phyloP scores from a whole-genome alignment of 1,140 invertebrate species.

The Drosophila suzukii region DNA sequence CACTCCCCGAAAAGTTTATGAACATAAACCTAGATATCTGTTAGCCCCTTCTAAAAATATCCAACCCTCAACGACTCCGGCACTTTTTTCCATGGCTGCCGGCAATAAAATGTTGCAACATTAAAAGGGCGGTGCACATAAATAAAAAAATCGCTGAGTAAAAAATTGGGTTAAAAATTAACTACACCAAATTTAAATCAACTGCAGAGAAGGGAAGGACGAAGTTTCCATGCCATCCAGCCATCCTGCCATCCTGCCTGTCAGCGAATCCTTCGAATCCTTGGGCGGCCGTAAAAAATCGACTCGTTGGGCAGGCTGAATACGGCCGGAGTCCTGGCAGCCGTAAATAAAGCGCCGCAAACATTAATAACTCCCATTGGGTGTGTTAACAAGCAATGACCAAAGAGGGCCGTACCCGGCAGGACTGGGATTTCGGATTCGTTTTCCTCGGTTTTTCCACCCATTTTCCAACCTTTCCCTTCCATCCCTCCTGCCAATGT shows the following conservation, averaged over 20 bases:
- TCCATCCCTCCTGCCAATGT: slow-evolving; percentile 44
- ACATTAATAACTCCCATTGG: slow-evolving; percentile 82
- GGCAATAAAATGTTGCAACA: slow-evolving; percentile 76
- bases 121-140: slow-evolving; percentile 76
- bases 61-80: slow-evolving; percentile 13
- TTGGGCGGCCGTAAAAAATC: slow-evolving; percentile 77
- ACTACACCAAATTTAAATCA: slow-evolving; percentile 82
- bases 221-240: background rate
- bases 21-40: slow-evolving; percentile 8
- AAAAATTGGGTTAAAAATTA: slow-evolving; percentile 82
- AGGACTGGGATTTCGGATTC: slow-evolving; percentile 62
- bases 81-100: slow-evolving; percentile 22
- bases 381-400: slow-evolving; percentile 82
- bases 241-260: slow-evolving; percentile 38
- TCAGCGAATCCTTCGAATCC: slow-evolving; percentile 65
- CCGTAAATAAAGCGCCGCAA: slow-evolving; percentile 79
- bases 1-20: slow-evolving; percentile 7
- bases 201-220: slow-evolving; percentile 23
- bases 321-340: slow-evolving; percentile 34
- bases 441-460: slow-evolving; percentile 28
- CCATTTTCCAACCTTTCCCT: no score
- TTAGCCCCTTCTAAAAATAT: background rate
- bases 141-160: slow-evolving; percentile 61
- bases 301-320: slow-evolving; percentile 50
- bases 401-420: slow-evolving; percentile 59